Conservation (phyloP, 2,888 invertebrate genomes). For the Parnassius orleans region DNA sequence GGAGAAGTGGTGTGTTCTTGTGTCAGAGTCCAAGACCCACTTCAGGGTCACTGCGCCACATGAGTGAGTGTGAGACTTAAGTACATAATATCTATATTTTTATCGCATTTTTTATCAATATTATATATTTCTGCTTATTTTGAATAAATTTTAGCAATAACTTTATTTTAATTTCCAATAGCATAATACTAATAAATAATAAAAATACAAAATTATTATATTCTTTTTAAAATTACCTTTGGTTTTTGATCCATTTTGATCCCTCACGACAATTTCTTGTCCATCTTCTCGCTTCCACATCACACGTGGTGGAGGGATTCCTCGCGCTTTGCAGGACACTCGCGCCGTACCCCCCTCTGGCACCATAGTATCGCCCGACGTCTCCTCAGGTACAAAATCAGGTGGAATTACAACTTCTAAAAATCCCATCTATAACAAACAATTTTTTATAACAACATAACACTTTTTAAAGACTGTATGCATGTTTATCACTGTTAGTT, state of each 20-base stretch:
- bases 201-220: no score
- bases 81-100: neutral
- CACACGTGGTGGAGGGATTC: slow-evolving; percentile 87
- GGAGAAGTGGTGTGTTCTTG: neutral
- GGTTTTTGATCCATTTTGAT: slow-evolving; percentile 80
- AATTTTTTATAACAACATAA: neutral
- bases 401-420: slow-evolving; percentile 91
- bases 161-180: no score
- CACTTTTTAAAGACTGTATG: neutral
- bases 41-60: neutral
- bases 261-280: slow-evolving; percentile 86
- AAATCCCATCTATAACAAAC: slow-evolving; percentile 83
- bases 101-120: neutral
- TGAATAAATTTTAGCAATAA: no score
- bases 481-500: neutral
- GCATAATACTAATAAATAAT: no score
- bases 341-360: slow-evolving; percentile 86
- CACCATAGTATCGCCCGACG: slow-evolving; percentile 90
- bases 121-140: no score
- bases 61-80: neutral
- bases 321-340: slow-evolving; percentile 84
- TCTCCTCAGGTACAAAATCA: slow-evolving; percentile 88
- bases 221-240: slow-evolving; percentile 63
- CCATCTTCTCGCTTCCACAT: slow-evolving; percentile 90
- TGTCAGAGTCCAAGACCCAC: neutral